Percentiles rank a stretch among this genome's conserved stretches.
Evolutionary conservation across 2,113 vertebrate species (phyloP).

Genomic region (Heterotis niloticus): DNA sequence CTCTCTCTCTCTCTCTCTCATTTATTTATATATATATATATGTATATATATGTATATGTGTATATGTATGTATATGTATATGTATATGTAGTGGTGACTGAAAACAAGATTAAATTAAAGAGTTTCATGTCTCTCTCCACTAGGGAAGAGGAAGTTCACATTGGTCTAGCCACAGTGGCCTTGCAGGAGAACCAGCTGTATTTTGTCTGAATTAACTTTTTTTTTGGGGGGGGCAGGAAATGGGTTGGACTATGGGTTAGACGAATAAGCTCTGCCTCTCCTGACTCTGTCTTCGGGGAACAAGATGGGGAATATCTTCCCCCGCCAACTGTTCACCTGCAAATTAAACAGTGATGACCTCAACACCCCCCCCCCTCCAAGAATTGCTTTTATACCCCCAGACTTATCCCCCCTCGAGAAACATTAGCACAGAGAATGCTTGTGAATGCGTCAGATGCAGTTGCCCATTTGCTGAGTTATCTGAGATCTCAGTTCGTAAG

Average conservation of each 20-base stretch:
- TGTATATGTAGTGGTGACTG: slow-evolving; percentile 26
- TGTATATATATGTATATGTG: no score
- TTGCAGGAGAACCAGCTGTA: slow-evolving; percentile 64
- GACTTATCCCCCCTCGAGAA: slow-evolving; percentile 30
- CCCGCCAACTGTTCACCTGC: slow-evolving; percentile 49
- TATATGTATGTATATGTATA: no score
- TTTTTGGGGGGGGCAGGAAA: slow-evolving; percentile 54
- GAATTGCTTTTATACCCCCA: neutral
- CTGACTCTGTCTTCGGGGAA: slow-evolving; percentile 16
- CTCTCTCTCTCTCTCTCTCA: no score
- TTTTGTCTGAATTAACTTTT: slow-evolving; percentile 59
- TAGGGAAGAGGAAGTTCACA: slow-evolving; percentile 56
- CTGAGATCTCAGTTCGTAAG: slow-evolving; percentile 20
- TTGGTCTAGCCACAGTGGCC: slow-evolving; percentile 54
- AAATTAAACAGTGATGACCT: slow-evolving; percentile 41
- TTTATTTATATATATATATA: no score
- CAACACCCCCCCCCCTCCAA: neutral
- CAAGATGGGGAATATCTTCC: neutral
- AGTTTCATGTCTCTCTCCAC: slow-evolving; percentile 39
- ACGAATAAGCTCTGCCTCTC: slow-evolving; percentile 22
- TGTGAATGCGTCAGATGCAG: neutral
- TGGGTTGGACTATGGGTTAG: slow-evolving; percentile 31
- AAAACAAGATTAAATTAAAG: slow-evolving; percentile 48
- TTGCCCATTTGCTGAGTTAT: slow-evolving; percentile 3
- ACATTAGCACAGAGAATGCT: neutral